phyloP scores from a whole-genome alignment of 2,797 vertebrate species.

The Coregonus sp. region DNA sequence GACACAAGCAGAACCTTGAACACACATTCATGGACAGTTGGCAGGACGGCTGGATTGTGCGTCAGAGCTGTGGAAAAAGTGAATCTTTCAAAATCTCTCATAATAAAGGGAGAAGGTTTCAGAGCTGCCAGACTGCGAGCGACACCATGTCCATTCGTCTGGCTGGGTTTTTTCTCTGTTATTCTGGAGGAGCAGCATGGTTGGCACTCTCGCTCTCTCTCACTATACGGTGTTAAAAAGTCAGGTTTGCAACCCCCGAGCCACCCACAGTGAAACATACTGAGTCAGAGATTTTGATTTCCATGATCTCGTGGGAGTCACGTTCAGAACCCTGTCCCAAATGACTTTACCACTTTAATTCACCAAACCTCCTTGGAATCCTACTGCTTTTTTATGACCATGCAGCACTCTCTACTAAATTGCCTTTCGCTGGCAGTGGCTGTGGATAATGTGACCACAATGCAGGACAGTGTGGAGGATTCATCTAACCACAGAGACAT shows the following conservation, averaged over 20 bases:
- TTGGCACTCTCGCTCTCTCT: background rate
- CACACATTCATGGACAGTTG: conserved; percentile 13
- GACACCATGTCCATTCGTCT: conserved; percentile 49
- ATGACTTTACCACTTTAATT: background rate
- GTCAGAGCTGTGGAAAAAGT: conserved; percentile 63
- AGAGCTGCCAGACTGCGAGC: conserved; percentile 48
- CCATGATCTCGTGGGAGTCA: background rate
- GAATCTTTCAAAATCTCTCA: conserved; percentile 44
- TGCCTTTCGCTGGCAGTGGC: background rate
- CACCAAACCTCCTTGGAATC: background rate
- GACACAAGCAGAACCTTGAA: conserved; percentile 1
- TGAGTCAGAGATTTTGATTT: background rate
- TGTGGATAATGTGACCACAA: conserved; percentile 1
- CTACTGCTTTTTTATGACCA: background rate
- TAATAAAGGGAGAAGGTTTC: conserved; percentile 37
- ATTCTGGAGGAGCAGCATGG: conserved; percentile 22
- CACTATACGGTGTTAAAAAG: background rate
- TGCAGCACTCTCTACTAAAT: background rate
- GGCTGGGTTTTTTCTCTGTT: conserved; percentile 32
- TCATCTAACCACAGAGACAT: background rate
- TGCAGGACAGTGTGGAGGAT: background rate
- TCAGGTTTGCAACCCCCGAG: conserved; percentile 11
- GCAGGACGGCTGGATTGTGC: conserved; percentile 30
- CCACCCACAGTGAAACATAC: background rate
- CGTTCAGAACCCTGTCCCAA: background rate